phyloP scores from a whole-genome alignment of 2,888 invertebrate genomes.

The Scotopteryx bipunctaria region DNA sequence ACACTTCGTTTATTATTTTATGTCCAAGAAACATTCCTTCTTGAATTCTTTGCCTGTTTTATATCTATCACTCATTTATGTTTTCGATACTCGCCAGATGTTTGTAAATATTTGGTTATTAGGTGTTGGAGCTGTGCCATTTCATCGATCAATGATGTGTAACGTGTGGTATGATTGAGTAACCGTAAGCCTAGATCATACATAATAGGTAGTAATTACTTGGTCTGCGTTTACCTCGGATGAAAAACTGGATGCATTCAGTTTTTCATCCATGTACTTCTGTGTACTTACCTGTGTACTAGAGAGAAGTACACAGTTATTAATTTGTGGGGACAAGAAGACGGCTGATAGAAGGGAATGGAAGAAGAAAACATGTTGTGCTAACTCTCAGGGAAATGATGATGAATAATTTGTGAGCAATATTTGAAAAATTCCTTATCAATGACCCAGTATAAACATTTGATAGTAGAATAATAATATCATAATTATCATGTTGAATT shows the following conservation, averaged over 20 bases:
- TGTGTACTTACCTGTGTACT: no score
- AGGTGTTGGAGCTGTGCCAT: conserved; percentile 51
- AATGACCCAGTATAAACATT: no score
- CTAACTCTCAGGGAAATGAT: no score
- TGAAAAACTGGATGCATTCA: background rate
- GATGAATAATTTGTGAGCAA: no score
- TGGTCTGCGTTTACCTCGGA: background rate
- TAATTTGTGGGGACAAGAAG: no score
- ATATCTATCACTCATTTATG: conserved; percentile 26
- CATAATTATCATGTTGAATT: no score
- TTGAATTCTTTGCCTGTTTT: conserved; percentile 26
- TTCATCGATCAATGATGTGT: conserved; percentile 44
- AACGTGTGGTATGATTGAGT: conserved; percentile 6
- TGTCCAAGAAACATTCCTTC: conserved; percentile 1
- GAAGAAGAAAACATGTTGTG: no score
- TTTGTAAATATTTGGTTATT: conserved; percentile 53
- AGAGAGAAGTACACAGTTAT: no score
- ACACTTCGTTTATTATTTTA: conserved; percentile 25
- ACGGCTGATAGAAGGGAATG: no score
- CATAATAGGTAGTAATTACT: background rate
- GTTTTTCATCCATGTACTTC: no score
- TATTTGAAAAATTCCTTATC: no score
- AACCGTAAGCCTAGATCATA: conserved; percentile 11
- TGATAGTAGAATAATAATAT: no score
- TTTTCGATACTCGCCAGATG: conserved; percentile 42